Conservation (phyloP, 1,140 invertebrate species). For the Micrasema longulum region DNA sequence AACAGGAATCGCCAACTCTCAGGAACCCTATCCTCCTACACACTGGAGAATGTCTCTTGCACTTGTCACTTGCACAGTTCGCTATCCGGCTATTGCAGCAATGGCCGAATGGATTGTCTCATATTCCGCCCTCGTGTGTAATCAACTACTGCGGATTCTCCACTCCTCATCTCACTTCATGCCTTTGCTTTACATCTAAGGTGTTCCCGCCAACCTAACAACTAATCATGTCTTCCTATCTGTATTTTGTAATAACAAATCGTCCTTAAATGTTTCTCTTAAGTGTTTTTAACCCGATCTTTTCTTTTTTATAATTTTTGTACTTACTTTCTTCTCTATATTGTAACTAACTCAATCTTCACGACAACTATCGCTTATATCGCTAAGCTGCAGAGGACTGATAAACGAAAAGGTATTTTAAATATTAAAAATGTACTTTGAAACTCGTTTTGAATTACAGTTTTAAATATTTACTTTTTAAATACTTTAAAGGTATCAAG, state of each 20-base stretch:
- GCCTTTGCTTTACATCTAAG: conserved; percentile 22
- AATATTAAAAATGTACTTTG: conserved; percentile 42
- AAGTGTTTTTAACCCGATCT: conserved; percentile 23
- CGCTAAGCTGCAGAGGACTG: conserved; percentile 54
- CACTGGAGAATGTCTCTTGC: neutral
- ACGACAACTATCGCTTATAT: conserved; percentile 52
- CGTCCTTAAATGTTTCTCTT: conserved; percentile 31
- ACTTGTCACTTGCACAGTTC: conserved; percentile 5
- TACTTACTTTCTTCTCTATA: conserved; percentile 36
- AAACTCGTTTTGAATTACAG: no score
- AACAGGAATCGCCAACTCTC: conserved; percentile 6
- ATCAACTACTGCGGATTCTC: neutral
- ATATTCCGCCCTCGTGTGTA: neutral
- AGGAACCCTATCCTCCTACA: neutral
- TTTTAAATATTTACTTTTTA: no score
- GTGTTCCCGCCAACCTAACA: conserved; percentile 17
- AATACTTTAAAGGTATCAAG: no score
- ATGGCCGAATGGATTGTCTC: conserved; percentile 4
- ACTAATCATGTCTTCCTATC: conserved; percentile 24
- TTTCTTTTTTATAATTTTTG: conserved; percentile 35
- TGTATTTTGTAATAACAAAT: conserved; percentile 27
- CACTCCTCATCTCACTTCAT: neutral
- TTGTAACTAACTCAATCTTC: conserved; percentile 53
- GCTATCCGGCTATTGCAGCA: conserved; percentile 2
- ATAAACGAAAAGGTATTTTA: conserved; percentile 53